Conservation (phyloP, 2,113 vertebrate genomes). For the Astur gentilis region DNA sequence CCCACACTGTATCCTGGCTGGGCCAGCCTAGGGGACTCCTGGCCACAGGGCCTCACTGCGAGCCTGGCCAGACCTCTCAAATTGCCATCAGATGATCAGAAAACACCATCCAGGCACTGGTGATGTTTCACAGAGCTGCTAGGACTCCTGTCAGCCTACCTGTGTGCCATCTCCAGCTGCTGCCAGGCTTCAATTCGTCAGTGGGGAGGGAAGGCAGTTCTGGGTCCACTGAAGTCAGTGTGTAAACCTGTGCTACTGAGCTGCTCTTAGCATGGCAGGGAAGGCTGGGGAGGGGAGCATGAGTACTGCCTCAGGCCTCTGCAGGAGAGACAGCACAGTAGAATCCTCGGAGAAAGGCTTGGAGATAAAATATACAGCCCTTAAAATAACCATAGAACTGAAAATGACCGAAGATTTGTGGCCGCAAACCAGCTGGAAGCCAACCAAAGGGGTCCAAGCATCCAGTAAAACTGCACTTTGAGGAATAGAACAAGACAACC, state of each 20-base stretch:
- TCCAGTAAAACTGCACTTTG: neutral
- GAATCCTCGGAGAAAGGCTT: neutral
- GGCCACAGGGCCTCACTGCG: neutral
- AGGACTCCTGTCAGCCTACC: neutral
- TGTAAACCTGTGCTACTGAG: neutral
- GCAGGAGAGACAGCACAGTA: neutral
- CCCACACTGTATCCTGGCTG: too few species aligned
- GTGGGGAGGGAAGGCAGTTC: neutral
- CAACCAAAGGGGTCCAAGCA: neutral
- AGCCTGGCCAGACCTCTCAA: neutral
- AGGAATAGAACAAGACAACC: neutral
- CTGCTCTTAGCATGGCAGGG: neutral
- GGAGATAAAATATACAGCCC: neutral
- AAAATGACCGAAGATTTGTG: neutral
- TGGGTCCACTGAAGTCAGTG: neutral
- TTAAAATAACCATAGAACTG: neutral
- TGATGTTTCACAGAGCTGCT: neutral
- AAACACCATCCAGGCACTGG: neutral
- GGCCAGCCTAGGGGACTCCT: neutral
- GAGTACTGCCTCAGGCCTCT: neutral
- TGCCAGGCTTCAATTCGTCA: neutral
- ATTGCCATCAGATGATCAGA: neutral
- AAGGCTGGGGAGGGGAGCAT: neutral
- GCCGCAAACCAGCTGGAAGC: neutral
- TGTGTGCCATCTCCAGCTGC: neutral